These are phyloP conservation scores for Fregetta grallaria DNA, from an alignment of 2,113 vertebrate species.

Conservation along the genomic window DNA sequence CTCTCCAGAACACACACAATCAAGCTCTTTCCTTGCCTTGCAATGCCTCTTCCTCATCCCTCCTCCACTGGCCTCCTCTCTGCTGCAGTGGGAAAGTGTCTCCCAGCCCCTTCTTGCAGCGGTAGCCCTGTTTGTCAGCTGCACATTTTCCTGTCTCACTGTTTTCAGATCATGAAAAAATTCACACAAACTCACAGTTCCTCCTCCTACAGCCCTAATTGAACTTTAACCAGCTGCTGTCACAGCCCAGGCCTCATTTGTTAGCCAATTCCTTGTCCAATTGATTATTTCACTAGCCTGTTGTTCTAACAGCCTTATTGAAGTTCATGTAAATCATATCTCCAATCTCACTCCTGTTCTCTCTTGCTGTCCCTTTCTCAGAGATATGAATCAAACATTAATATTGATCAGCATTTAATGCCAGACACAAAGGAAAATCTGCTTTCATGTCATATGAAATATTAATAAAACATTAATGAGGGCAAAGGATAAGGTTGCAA, in stretches of 20 bases:
- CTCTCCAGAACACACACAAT: neutral
- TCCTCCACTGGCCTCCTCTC: neutral
- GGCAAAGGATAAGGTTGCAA: neutral
- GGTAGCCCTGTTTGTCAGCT: neutral
- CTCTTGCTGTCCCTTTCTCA: neutral
- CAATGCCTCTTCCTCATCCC: neutral
- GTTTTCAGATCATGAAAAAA: neutral
- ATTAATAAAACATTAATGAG: slow-evolving; percentile 35
- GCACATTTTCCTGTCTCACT: neutral
- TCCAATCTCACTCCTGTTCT: neutral
- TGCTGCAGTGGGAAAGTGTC: neutral
- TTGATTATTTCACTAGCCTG: neutral
- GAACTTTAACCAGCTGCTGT: neutral
- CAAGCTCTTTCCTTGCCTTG: neutral
- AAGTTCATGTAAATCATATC: slow-evolving; percentile 4
- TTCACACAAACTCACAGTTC: neutral
- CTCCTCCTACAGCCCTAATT: neutral
- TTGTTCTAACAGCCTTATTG: neutral
- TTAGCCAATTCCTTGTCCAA: neutral
- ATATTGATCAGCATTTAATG: slow-evolving; percentile 38
- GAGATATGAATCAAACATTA: slow-evolving; percentile 25
- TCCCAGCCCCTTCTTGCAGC: neutral
- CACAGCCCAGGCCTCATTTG: neutral
- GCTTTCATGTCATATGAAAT: neutral
- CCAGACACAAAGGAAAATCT: slow-evolving; percentile 12